These are phyloP conservation scores for Volucella inflata DNA, from an alignment of 2,888 invertebrate species.

Conservation along the genomic window DNA sequence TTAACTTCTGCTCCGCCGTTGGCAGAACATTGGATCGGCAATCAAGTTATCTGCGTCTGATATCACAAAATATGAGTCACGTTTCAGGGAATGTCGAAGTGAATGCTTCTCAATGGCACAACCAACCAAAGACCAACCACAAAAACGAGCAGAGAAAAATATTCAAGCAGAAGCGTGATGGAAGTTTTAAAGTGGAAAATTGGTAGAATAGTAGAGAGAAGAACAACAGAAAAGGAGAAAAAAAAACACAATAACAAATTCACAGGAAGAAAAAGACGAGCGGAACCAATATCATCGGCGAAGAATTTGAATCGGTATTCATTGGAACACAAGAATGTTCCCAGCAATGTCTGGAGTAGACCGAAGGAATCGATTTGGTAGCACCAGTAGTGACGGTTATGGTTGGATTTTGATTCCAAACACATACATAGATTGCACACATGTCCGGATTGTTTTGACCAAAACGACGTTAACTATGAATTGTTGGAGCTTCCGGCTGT, in stretches of 20 bases:
- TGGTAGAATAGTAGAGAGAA: constrained; percentile 29
- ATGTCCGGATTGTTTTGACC: constrained; percentile 12
- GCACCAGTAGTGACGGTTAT: no score
- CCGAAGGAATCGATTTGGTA: constrained; percentile 9
- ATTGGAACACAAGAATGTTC: constrained; percentile 13
- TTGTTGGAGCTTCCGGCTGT: no score
- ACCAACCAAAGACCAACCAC: neutral
- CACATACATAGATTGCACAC: neutral
- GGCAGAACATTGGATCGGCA: constrained; percentile 20
- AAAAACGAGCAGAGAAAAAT: constrained; percentile 17
- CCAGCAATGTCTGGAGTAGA: neutral
- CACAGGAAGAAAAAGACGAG: constrained; percentile 2
- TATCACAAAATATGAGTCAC: constrained; percentile 75
- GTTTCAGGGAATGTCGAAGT: constrained; percentile 61
- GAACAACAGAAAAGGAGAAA: constrained; percentile 20
- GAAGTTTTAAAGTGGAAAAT: constrained; percentile 57
- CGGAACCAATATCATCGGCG: constrained; percentile 44
- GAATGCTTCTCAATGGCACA: constrained; percentile 24
- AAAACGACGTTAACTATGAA: no score
- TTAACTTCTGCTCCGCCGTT: constrained; percentile 50
- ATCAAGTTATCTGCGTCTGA: constrained; percentile 64
- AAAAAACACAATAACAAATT: neutral
- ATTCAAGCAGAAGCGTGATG: constrained; percentile 43
- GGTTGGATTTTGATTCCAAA: neutral
- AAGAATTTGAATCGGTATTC: constrained; percentile 49